Evolutionary conservation across 2,797 vertebrate genomes (phyloP).

Genomic region (Falco naumanni): DNA sequence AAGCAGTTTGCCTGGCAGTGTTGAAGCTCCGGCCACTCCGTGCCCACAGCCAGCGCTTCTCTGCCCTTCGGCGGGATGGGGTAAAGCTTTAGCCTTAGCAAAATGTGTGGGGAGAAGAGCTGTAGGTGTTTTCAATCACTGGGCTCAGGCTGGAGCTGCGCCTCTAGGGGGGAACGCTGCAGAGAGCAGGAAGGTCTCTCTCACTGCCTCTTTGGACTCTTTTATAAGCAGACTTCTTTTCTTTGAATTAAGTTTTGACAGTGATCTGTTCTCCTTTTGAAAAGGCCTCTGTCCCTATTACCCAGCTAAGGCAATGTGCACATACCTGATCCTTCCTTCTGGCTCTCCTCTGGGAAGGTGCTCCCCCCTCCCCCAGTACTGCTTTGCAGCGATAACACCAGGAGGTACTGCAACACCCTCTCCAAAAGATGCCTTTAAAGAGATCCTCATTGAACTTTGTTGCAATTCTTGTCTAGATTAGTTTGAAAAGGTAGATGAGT

Average conservation of each 20-base stretch:
- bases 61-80: background rate
- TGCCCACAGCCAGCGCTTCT: background rate
- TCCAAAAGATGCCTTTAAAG: background rate
- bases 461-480: background rate
- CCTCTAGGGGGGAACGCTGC: background rate
- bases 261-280: background rate
- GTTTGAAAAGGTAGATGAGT: background rate
- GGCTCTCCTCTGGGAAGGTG: background rate
- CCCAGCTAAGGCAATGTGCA: accelerated
- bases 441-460: accelerated
- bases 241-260: background rate
- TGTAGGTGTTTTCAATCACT: background rate
- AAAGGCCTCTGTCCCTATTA: background rate
- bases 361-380: too few relatives aligned
- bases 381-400: too few relatives aligned
- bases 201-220: background rate
- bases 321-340: background rate
- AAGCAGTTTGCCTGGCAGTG: background rate
- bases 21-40: accelerated
- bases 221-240: background rate
- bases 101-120: background rate
- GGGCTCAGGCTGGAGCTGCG: background rate
- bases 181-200: background rate
- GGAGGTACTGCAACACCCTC: background rate
- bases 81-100: background rate